Evolutionary conservation across 2,113 vertebrate genomes (phyloP).

Genomic region (Ginglymostoma cirratum): DNA sequence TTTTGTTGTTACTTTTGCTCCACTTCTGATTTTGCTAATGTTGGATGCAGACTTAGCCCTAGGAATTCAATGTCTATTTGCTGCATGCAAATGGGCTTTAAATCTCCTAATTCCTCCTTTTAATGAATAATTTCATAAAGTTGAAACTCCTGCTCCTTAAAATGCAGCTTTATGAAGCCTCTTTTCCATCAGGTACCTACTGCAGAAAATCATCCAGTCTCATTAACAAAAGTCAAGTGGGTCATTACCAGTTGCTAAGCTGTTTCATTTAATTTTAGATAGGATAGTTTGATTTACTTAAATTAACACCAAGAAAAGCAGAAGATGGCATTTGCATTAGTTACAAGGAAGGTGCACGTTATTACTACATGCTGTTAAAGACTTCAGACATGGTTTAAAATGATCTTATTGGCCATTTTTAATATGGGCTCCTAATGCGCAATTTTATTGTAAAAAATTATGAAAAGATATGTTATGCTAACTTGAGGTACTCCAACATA

Average conservation of each 20-base stretch:
- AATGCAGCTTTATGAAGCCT: background rate
- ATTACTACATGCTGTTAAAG: background rate
- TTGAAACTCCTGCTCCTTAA: background rate
- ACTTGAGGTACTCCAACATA: background rate
- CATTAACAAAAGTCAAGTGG: slow-evolving; percentile 34
- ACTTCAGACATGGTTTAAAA: background rate
- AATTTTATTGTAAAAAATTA: background rate
- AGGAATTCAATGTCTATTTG: background rate
- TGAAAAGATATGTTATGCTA: background rate
- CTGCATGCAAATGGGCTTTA: background rate
- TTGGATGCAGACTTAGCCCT: background rate
- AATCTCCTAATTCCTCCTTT: background rate
- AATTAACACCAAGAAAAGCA: slow-evolving; percentile 23
- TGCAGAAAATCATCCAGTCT: background rate
- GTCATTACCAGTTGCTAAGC: background rate
- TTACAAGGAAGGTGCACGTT: background rate
- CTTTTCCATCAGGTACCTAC: background rate
- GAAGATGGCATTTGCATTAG: background rate
- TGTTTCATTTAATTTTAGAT: slow-evolving; percentile 18
- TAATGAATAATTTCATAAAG: background rate
- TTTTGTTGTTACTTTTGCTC: background rate
- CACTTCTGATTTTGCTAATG: background rate
- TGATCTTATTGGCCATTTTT: background rate
- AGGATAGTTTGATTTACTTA: slow-evolving; percentile 17
- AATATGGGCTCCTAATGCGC: background rate